Base-by-base conservation (phyloP, 2,113 vertebrate species). In the Phalacrocorax brasilianus region DNA sequence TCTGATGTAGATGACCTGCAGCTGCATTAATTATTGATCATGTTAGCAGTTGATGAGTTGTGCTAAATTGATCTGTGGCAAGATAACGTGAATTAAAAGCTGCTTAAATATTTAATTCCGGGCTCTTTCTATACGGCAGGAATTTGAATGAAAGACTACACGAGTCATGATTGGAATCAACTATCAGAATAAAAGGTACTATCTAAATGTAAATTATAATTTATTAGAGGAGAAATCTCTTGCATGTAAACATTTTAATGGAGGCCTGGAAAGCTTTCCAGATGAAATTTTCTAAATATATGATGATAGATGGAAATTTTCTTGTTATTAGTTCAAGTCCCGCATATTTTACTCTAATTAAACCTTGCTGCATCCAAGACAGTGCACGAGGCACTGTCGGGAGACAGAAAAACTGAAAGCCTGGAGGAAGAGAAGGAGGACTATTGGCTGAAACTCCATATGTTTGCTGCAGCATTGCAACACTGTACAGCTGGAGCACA, bases 21-120 rank as follows among this genome's bases (percentile, higher is more conserved):
- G 89, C 40, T 53, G 33, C 77, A 79, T 97, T 87, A 95, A 96
- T 94, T 95, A 93, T 96, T 94, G 40, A 95, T 61, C 20, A 24
- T 76, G 89, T 93, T 93, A 88, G 92, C 61, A 78, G 84, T 87
- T 72, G 87, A 89, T 85, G 84, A 91, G 30, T 73, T 68, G 56
- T 63, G 84, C 87, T 94, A 93, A 95, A 97, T 61, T 93, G 94
- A 95, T 85, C 91, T 89, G 70, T 75, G 74, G 84, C 30, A 72
- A 96, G 95, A 82, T 72, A 93, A 93, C 2, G 5, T 72, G 91
- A 95, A 96, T 95, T 96, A 96, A 96, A 95, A 96, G 62, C 84
- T 0, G 0, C 44, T 94, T 88, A 81, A 97, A 96, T 96, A 94
- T 95, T 95, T 96, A 85, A 95, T 96, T 88, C 80, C 0, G 0